Evolutionary conservation across 2,888 invertebrate species (phyloP).

Genomic region (Aleiodes leptofemur): DNA sequence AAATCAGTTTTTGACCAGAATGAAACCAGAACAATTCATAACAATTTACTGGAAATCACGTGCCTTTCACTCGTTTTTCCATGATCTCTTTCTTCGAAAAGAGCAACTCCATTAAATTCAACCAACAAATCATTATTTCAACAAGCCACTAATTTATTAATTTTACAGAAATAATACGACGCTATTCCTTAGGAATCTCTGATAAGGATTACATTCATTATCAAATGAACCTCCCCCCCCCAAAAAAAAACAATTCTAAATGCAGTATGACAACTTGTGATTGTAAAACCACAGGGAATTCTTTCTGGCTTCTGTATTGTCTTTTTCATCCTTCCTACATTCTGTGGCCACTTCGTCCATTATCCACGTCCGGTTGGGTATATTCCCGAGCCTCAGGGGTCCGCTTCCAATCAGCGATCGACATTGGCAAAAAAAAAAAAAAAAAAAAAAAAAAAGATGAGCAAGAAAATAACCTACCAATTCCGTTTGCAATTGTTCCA

Average conservation of each 20-base stretch:
- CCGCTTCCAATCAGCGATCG: slow-evolving; percentile 35
- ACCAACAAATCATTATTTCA: too few relatives aligned
- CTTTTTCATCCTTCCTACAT: slow-evolving; percentile 28
- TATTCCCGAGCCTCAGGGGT: slow-evolving; percentile 57
- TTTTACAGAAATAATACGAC: too few relatives aligned
- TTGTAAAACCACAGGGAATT: slow-evolving; percentile 67
- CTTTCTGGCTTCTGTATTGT: slow-evolving; percentile 62
- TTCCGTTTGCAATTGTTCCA: slow-evolving; percentile 21
- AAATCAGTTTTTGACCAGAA: too few relatives aligned
- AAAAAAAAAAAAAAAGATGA: slow-evolving; percentile 6
- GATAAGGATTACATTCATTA: not conserved
- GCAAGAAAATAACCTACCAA: slow-evolving; percentile 23
- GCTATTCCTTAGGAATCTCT: not conserved
- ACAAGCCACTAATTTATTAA: too few relatives aligned
- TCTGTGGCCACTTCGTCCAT: slow-evolving; percentile 59
- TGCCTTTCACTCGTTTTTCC: too few relatives aligned
- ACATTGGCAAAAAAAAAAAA: slow-evolving; percentile 14
- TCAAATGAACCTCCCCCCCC: not conserved
- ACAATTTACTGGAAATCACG: too few relatives aligned
- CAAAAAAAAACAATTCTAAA: slow-evolving; percentile 65
- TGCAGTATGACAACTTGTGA: slow-evolving; percentile 69
- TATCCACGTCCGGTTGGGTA: slow-evolving; percentile 69
- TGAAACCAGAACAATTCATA: too few relatives aligned
- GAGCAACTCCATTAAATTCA: too few relatives aligned
- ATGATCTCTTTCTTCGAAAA: too few relatives aligned